Conservation (phyloP, 2,888 invertebrate species). For the Cheilosia impressa region DNA sequence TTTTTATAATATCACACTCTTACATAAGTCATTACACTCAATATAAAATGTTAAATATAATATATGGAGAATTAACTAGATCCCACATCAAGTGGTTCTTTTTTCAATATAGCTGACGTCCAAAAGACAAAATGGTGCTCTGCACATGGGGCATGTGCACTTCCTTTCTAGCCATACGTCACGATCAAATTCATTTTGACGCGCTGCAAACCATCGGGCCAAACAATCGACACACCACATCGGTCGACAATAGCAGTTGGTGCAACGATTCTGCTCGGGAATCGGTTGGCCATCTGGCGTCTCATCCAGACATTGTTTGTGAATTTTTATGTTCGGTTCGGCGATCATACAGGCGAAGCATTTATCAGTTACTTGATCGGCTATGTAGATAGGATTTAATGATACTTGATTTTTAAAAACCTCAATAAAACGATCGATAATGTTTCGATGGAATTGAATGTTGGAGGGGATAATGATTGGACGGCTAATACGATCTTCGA, state of each 20-base stretch:
- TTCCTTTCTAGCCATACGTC: slow-evolving; percentile 92
- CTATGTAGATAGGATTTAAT: slow-evolving; percentile 87
- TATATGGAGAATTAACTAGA: slow-evolving; percentile 36
- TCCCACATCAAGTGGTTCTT: slow-evolving; percentile 26
- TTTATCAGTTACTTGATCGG: slow-evolving; percentile 90
- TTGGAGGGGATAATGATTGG: slow-evolving; percentile 88
- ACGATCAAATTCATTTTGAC: slow-evolving; percentile 89
- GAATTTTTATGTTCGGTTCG: slow-evolving; percentile 91
- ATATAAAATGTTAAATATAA: slow-evolving; percentile 52
- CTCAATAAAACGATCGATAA: slow-evolving; percentile 92
- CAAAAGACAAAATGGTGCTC: slow-evolving; percentile 92
- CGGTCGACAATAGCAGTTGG: slow-evolving; percentile 90
- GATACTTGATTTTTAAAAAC: slow-evolving; percentile 91
- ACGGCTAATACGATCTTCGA: slow-evolving; percentile 88
- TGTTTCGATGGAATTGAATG: slow-evolving; percentile 89
- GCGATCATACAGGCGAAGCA: slow-evolving; percentile 96
- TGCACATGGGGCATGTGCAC: slow-evolving; percentile 94
- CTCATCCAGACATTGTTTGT: slow-evolving; percentile 87
- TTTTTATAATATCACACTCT: slow-evolving; percentile 67
- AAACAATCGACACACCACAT: slow-evolving; percentile 96
- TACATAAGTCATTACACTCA: slow-evolving; percentile 59
- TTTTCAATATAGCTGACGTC: slow-evolving; percentile 87
- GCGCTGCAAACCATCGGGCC: slow-evolving; percentile 94
- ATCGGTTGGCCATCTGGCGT: slow-evolving; percentile 83
- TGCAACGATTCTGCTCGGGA: slow-evolving; percentile 81